phyloP scores from a whole-genome alignment of 2,797 vertebrate genomes.

The Liasis olivaceus region DNA sequence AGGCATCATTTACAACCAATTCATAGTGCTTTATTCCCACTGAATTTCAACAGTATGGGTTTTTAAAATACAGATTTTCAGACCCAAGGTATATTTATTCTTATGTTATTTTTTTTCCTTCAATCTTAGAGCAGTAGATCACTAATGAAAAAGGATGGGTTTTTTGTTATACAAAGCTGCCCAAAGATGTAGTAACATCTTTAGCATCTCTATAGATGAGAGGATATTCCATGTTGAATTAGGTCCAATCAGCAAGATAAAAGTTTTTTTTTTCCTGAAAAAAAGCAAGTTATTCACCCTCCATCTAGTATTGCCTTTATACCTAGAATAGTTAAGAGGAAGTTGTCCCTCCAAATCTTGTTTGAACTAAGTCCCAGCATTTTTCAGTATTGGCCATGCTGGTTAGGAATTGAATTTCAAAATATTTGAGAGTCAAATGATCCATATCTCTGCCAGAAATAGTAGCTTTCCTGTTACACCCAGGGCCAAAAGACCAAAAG shows the following conservation, averaged over 20 bases:
- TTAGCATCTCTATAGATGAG: not conserved
- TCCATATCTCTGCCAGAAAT: not conserved
- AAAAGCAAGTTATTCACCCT: not conserved
- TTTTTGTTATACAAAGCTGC: not conserved
- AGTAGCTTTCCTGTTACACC: not conserved
- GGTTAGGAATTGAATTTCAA: not conserved
- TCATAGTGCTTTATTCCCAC: not conserved
- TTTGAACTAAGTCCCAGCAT: not conserved
- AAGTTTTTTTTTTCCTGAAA: not conserved
- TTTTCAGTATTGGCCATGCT: not conserved
- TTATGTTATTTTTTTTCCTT: constrained; percentile 18
- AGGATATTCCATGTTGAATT: not conserved
- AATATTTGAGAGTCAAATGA: not conserved
- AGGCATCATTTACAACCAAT: constrained; percentile 20
- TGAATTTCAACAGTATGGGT: not conserved
- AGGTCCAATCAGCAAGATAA: not conserved
- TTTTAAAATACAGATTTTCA: not conserved
- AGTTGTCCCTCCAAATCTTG: not conserved
- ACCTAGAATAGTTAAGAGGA: not conserved
- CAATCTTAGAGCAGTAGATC: not conserved
- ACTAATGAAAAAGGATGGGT: not conserved
- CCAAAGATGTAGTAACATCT: not conserved
- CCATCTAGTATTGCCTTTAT: not conserved
- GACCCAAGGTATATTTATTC: not conserved
- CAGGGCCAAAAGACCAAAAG: not conserved